These are phyloP conservation scores for Halcyon chelicuti DNA, from an alignment of 2,797 vertebrate genomes.

Conservation along the genomic window DNA sequence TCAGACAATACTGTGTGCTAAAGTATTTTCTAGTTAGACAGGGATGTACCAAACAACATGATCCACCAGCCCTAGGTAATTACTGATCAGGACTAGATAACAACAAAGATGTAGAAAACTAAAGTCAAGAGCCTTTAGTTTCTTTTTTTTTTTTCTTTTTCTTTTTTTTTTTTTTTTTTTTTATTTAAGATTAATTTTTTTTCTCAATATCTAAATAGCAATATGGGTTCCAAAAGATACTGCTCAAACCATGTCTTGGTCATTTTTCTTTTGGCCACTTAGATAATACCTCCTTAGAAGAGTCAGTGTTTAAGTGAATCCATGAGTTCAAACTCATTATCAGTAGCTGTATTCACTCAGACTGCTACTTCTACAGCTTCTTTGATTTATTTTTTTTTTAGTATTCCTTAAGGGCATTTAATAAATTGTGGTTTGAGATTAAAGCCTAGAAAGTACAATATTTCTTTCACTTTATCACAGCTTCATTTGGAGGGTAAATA, in stretches of 20 bases:
- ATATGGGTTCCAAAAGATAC: not conserved
- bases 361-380: not conserved
- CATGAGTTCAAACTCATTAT: not conserved
- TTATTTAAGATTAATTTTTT: not conserved
- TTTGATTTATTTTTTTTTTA: not conserved
- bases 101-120: not conserved
- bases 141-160: no score
- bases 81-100: not conserved
- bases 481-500: not conserved
- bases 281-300: not conserved
- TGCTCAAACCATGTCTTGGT: not conserved
- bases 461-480: conserved; percentile 1
- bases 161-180: no score
- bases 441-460: not conserved
- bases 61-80: not conserved
- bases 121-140: not conserved
- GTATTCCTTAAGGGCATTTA: not conserved
- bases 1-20: not conserved
- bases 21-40: not conserved
- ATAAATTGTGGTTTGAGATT: conserved; percentile 18
- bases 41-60: not conserved
- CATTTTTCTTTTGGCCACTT: not conserved
- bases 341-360: not conserved
- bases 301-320: not conserved
- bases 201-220: not conserved